Conservation (phyloP, 1,140 invertebrate genomes). For the Bradynema listronoti region DNA sequence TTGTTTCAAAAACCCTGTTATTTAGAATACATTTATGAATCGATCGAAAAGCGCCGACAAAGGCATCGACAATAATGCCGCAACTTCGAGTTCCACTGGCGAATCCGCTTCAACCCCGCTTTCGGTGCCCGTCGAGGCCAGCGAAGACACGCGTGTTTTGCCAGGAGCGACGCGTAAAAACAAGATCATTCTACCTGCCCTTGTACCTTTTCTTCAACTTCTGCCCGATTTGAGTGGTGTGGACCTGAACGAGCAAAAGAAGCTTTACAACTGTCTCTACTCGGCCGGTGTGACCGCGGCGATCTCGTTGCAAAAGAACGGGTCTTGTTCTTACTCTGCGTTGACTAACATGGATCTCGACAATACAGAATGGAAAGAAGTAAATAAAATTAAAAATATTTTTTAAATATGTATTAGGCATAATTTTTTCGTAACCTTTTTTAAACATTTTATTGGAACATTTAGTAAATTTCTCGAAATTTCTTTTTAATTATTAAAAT, state of each 20-base stretch:
- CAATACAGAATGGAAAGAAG: conserved; percentile 19
- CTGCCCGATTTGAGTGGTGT: conserved; percentile 36
- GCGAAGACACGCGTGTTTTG: conserved; percentile 25
- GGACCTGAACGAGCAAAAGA: conserved; percentile 26
- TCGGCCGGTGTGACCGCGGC: conserved; percentile 37
- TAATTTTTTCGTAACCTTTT: too few relatives aligned
- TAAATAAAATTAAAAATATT: too few relatives aligned
- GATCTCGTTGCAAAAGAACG: conserved; percentile 22
- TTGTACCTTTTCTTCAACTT: conserved; percentile 27
- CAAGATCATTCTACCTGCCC: conserved; percentile 14
- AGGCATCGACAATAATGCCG: conserved; percentile 3
- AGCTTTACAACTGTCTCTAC: conserved; percentile 27
- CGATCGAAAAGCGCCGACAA: conserved; percentile 20
- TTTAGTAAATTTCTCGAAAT: too few relatives aligned
- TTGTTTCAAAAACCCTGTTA: neutral
- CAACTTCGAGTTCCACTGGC: too few relatives aligned
- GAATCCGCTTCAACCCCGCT: too few relatives aligned
- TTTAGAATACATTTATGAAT: conserved; percentile 31
- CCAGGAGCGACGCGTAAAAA: conserved; percentile 22
- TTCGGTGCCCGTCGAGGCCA: conserved; percentile 23
- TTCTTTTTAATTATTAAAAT: too few relatives aligned
- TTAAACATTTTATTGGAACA: too few relatives aligned
- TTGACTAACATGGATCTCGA: conserved; percentile 16
- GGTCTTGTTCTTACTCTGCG: neutral
- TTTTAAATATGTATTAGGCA: too few relatives aligned